Base-by-base conservation (phyloP, 2,113 vertebrate species). In the Rhinoderma darwinii region DNA sequence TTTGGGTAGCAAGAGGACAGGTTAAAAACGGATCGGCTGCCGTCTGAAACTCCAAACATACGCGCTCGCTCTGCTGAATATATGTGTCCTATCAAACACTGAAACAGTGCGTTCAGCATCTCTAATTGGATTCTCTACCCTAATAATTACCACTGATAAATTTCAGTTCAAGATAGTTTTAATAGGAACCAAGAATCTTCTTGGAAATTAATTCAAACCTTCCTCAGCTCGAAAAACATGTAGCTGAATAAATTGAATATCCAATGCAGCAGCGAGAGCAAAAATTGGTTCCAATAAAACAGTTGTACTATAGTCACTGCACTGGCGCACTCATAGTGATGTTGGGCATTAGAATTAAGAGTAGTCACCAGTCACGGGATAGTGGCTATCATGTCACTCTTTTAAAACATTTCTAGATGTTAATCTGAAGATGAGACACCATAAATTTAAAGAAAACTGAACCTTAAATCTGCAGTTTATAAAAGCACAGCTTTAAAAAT, bases 141-240 rank as follows among this genome's bases (percentile, higher is more conserved):
- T 87, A 87, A 87, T 87, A 87, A 87, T 87, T 87, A 87, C 78
- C 79, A 61, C 85, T 87, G 85, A 87, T 87, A 87, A 87, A 87
- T 81, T 82, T 88, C 76, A 76, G 68, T 76, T 27, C 68, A 72
- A 63, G 81, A 30, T 84, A n/a, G 14, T 80, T 76, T 56, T 88
- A 41, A 47, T 78, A 73, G 83, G 77, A 84, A 78, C 74, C 37
- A 61, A 20, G 75, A 84, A 39, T 5, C 37, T 83, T 73, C 61
- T 74, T 73, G 47, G 59, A 86, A 83, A 88, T 82, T 14, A 39
- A 84, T 27, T 30, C 35, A 74, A 70, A 54, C 50, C 18, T 17
- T 80, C 79, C 0, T 30, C 3, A 84, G 89, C 83, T 7, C 0
- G 0, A 68, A 30, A 50, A 84, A 51, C 30, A 18, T 61, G 56